phyloP scores from a whole-genome alignment of 37 sponge, comb jelly and placozoan genomes.

The Halisarca cf. caerulea region DNA sequence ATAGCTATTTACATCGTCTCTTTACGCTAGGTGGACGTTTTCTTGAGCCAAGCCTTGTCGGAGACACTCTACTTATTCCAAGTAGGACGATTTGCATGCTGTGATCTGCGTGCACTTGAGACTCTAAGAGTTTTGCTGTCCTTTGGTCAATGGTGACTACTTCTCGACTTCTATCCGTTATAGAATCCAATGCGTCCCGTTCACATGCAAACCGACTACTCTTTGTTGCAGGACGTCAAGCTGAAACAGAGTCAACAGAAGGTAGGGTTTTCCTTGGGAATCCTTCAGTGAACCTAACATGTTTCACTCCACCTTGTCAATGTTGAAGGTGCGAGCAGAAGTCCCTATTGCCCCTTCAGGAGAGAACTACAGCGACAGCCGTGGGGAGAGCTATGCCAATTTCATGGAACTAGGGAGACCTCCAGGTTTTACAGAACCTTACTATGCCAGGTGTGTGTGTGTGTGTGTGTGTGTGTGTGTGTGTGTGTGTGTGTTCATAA shows the following conservation, averaged over 20 bases:
- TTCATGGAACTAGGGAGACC: conserved; percentile 25
- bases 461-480: not conserved
- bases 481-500: no score
- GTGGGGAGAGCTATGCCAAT: conserved; percentile 55
- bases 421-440: not conserved
- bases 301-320: not conserved
- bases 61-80: conserved; percentile 54
- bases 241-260: conserved; percentile 41
- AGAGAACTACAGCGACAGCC: conserved; percentile 68
- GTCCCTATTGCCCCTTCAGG: conserved; percentile 45
- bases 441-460: conserved; percentile 33
- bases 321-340: conserved; percentile 38
- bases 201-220: conserved; percentile 38
- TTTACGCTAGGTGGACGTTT: conserved; percentile 51
- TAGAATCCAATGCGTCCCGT: conserved; percentile 79
- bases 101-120: no score
- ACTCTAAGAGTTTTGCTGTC: no score
- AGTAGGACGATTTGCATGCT: no score
- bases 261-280: no score
- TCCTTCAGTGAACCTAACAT: no score
- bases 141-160: no score
- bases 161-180: not conserved
- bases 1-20: not conserved
- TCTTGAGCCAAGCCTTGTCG: conserved; percentile 48
- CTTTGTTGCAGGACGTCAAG: conserved; percentile 30